Conservation (phyloP, 2,113 vertebrate genomes). For the Phoenicopterus ruber region DNA sequence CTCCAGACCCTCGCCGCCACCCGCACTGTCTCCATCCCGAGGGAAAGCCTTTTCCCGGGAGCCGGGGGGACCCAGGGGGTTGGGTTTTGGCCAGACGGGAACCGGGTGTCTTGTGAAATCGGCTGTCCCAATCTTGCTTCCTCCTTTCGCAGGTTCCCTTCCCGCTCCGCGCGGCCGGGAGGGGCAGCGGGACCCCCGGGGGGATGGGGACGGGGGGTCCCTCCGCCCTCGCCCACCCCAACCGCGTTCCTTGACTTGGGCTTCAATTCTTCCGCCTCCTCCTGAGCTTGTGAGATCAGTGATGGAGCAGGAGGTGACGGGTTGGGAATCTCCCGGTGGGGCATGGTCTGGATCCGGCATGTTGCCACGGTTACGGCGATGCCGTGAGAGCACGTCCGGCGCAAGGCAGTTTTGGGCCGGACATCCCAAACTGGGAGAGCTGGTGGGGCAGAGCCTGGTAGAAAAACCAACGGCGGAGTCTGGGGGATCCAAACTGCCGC, state of each 20-base stretch:
- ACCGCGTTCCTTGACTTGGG: fast-evolving
- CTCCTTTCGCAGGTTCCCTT: slow-evolving; percentile 2
- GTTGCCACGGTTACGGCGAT: neutral
- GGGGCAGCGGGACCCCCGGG: neutral
- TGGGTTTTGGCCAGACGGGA: neutral
- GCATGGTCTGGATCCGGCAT: fast-evolving
- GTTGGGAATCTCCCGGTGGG: neutral
- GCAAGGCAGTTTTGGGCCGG: neutral
- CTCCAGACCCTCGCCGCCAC: fast-evolving
- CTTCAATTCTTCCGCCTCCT: neutral
- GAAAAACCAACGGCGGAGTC: neutral
- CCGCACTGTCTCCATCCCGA: fast-evolving
- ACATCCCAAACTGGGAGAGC: neutral
- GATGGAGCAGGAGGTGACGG: neutral
- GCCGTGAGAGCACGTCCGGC: fast-evolving
- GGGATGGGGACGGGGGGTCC: neutral
- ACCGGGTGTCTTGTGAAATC: slow-evolving; percentile 2
- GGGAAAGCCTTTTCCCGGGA: neutral
- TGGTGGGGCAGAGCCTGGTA: neutral
- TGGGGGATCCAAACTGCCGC: neutral
- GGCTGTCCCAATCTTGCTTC: slow-evolving; percentile 42
- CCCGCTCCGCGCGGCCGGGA: neutral
- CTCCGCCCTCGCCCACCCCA: neutral
- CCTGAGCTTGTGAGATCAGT: neutral
- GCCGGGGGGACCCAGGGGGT: neutral